Percentiles rank a stretch among this genome's conserved stretches.
These are phyloP conservation scores for Zygaena filipendulae DNA, from an alignment of 2,888 invertebrate genomes.

Conservation along the genomic window DNA sequence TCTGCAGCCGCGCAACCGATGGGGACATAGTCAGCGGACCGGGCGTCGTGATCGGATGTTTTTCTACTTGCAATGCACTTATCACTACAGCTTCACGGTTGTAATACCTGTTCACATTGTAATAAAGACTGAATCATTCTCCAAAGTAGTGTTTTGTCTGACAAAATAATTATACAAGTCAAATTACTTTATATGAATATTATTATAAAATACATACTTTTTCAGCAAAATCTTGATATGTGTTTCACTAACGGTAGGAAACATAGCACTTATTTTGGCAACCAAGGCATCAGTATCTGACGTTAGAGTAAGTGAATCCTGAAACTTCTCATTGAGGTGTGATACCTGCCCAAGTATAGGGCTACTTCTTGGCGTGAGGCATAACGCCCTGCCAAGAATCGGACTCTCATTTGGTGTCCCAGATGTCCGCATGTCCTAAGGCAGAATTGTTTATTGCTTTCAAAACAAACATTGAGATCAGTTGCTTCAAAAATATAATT, in stretches of 20 bases:
- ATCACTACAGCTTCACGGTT: constrained; percentile 93
- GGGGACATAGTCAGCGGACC: constrained; percentile 83
- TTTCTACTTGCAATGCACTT: constrained; percentile 93
- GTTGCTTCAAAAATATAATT: too few species aligned
- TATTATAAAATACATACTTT: constrained; percentile 76
- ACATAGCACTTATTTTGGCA: constrained; percentile 85
- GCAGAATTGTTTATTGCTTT: too few species aligned
- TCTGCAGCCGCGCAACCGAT: constrained; percentile 66
- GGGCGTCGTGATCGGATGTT: constrained; percentile 89
- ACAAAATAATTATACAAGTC: not conserved
- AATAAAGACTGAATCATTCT: too few species aligned
- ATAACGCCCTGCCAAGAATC: constrained; percentile 51
- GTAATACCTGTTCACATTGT: constrained; percentile 82
- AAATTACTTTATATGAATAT: not conserved
- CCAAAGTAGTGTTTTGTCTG: too few species aligned
- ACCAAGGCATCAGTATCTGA: constrained; percentile 79
- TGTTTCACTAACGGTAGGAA: constrained; percentile 90
- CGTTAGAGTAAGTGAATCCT: constrained; percentile 73
- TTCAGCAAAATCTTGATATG: constrained; percentile 88
- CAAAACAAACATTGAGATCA: constrained; percentile 9
- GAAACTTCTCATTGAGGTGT: constrained; percentile 58
- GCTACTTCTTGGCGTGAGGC: constrained; percentile 57
- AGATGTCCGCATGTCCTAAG: constrained; percentile 44
- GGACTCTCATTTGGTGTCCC: constrained; percentile 55
- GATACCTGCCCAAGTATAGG: constrained; percentile 59